Base-by-base conservation (phyloP, 2,888 invertebrate genomes). In the Pristionchus fissidentatus region DNA sequence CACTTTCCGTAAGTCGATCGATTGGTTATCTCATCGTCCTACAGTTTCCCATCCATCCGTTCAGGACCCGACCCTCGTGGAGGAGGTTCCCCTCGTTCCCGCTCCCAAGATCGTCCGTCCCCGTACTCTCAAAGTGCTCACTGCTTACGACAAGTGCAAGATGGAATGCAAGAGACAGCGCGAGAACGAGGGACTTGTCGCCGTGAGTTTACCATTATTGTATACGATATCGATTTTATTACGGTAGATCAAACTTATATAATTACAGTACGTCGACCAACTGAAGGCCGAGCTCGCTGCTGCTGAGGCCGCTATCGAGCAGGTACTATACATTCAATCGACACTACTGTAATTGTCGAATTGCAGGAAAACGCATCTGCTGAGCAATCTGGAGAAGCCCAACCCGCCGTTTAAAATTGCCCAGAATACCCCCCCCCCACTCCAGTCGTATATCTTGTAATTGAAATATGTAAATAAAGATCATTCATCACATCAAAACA, bases 91-190 rank as follows among this genome's bases (percentile, higher is more conserved):
- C 26, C 10, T 43, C 7, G 70, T 70, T 3, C 3, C 26, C 8
- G 22, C n/a, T 15, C 70, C 80, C 8, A 81, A 81, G 35, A 43
- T 81, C 32, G 35, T 81, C 22, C 60, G 80, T 32, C 80, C 80
- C 10, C 60, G 62, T n/a, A 81, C 26, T 52, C 80, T 81, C 22
- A 43, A 85, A 83, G 87, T 87, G n/a, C 80, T 88, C 32, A 86
- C 88, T 38, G 90, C 89, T 49, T 91, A 89, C 84, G 90, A 90
- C 32, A 86, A 88, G 26, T 91, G 91, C 87, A 91, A 91, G 80
- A 81, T 88, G 43, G 89, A 90, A 82, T 91, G 91, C 85, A 88
- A 88, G 84, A 85, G 86, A 83, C 86, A 90, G 84, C 87, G 91
- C 80, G 91, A 91, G 83, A 86, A 87, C 32, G 86, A 89, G 46